Base-by-base conservation (phyloP, 2,888 invertebrate species). In the Formica aserva region DNA sequence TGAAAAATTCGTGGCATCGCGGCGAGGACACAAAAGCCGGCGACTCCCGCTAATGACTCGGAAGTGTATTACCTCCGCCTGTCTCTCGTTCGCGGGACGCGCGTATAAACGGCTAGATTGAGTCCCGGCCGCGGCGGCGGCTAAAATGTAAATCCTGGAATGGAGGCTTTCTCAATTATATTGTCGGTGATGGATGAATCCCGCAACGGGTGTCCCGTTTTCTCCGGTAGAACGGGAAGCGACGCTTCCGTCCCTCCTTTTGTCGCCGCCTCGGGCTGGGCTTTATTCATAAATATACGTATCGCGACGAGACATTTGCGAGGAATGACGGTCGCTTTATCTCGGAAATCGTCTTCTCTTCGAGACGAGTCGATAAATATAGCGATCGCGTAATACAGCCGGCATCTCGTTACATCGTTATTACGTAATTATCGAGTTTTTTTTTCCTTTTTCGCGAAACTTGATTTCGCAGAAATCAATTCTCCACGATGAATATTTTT, bases 1-100 rank as follows among this genome's bases (percentile, higher is more conserved):
- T 89, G 80, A 89, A 89, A 80, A 85, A 88, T 88, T 88, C 85
- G 63, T 76, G 38, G 71, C 83, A 60, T 76, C 63, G 45, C 69
- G 80, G 66, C 60, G 60, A 66, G 32, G 22, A 11, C 69, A 65
- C 77, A 77, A 83, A 87, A 65, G 52, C 52, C 52, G 83, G 72
- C 78, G 41, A 62, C 60, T n/a, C 8, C n/a, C 80, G 67, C 80
- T 89, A 87, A 89, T 87, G 87, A 89, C 82, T 63, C 71, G 69
- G 75, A 84, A 89, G 83, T 89, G 89, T 77, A 85, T 87, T 71
- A 72, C 71, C 57, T 69, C n/a, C 57, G 76, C 66, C 66, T 45
- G 45, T 52, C 55, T 35, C 32, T 32, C 66, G 15, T 32, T 26
- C 41, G 78, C 15, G 60, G n/a, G 29, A 65, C 41, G 77, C 35